Evolutionary conservation across 2,113 vertebrate species (phyloP).

Genomic region (Grallaria varia): DNA sequence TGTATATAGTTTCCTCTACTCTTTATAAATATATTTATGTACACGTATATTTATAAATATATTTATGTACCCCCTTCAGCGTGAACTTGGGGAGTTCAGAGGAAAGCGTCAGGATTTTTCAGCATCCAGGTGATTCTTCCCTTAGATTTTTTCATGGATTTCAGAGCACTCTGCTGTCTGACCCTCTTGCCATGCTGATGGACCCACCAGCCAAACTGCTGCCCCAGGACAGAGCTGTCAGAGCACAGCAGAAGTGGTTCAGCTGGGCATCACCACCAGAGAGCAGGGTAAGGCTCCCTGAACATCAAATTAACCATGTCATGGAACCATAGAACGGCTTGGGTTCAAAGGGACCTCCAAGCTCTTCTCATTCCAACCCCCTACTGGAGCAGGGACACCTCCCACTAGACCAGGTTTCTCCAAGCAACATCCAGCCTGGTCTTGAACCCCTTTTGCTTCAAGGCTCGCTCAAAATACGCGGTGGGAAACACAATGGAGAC

Average conservation of each 20-base stretch:
- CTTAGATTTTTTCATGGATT: not conserved
- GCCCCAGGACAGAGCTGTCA: not conserved
- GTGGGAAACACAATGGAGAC: not conserved
- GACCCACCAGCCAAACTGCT: rapidly evolving
- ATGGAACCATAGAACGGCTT: not conserved
- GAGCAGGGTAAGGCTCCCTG: not conserved
- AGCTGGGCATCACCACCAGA: not conserved
- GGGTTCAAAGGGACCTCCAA: not conserved
- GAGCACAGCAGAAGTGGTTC: not conserved
- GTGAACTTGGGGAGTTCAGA: not conserved
- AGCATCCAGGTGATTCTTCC: not conserved
- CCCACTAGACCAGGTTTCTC: not conserved
- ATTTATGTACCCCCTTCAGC: no score
- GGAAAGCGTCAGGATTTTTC: not conserved
- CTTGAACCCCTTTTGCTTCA: not conserved
- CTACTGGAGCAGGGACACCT: not conserved
- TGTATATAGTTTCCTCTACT: rapidly evolving
- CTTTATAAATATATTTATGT: not conserved
- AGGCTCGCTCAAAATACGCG: not conserved
- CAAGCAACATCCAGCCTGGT: not conserved
- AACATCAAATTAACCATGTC: not conserved
- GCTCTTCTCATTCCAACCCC: rapidly evolving
- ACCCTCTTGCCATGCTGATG: rapidly evolving
- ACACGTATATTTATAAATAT: no score
- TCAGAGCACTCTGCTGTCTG: not conserved